Evolutionary conservation across 2,113 vertebrate genomes (phyloP), one percentile per base, ranked within the genome.

Genomic region (Rhinogobius similis): DNA sequence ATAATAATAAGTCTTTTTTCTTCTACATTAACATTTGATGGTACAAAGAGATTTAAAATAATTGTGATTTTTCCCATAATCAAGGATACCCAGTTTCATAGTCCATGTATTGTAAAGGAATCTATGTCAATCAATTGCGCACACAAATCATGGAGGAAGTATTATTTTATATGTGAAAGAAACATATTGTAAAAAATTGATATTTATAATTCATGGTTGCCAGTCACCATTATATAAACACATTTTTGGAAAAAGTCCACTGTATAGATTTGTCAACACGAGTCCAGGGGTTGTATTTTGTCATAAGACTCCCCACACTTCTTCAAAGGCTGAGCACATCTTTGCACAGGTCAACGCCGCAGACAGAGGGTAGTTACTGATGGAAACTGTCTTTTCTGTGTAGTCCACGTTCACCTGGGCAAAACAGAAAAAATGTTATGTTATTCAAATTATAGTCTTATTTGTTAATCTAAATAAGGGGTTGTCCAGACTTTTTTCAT

Each of bases 331-430:
- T 7, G 96, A 95, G 76, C 96, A 98, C 36, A 99, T 93, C 87
- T 99, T 99, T 63, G 96, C 94, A 88, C 96, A 99, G 0, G 98
- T 98, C 48, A 99, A 91, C 44, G 98, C 98, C 1, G 95, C 98
- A 83, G 98, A 99, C 1, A 99, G 94, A 0, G 98, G 98, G 55
- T 99, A 99, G 87, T 96, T 97, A 91, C 97, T 99, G 90, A 99
- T 95, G 53, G 97, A 98, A 46, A 97, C 88, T 0, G 90, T 94
- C 87, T 96, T 96, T 86, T 99, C 97, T 38, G 94, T 94, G 26
- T 98, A 99, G 68, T 98, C 96, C 76, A 97, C 96, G 0, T 72
- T 93, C 11, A 99, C 92, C 98, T 99, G 36, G 36, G 6, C 8
- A 26, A 26, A 5, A 55, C 13, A 13, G 10, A 55, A n/a, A 50